Base-by-base conservation (phyloP, 1,140 invertebrate genomes). In the Melanaphis sacchari region DNA sequence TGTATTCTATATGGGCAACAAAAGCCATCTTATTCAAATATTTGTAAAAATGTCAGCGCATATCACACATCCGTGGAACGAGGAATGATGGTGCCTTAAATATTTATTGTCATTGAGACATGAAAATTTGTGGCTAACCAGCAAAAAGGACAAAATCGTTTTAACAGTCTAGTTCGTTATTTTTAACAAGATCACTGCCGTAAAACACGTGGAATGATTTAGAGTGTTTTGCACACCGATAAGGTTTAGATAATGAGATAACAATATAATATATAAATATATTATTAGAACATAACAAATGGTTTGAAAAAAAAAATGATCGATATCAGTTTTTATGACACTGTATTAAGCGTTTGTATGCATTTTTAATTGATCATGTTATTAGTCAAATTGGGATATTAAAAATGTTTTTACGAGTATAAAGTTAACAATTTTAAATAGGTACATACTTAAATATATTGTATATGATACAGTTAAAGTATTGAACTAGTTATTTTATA, bases 111-210 rank as follows among this genome's bases (percentile, higher is more conserved):
- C n/a, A 46, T 49, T 36, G 41, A 22, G 49, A 36, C 43, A 49
- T 36, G 43, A 49, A 46, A 49, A 88, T 88, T 36, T 36, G 26
- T 8, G 21, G 43, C 49, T 46, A 36, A 88, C 85, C 36, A 40
- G 85, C 43, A 88, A 38, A 85, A 85, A 40, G 40, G 82, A 85
- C 22, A 26, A 85, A 40, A 6, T 41, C 38, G 26, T 85, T 85
- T 40, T 40, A 85, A 26, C 31, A 7, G 85, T 87, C 15, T 43
- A 36, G 85, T 49, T 49, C 85, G 21, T 46, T 88, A 88, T 88
- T 88, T 88, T 88, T 88, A 88, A 88, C 85, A 43, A 88, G 85
- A 88, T 49, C 46, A 88, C n/a, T 88, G 21, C 43, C 3, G 31
- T 36, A 85, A 87, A 88, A 88, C 49, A 49, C 43, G 41, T 26